These are phyloP conservation scores for Columba livia DNA, from an alignment of 2,113 vertebrate species.

Conservation along the genomic window DNA sequence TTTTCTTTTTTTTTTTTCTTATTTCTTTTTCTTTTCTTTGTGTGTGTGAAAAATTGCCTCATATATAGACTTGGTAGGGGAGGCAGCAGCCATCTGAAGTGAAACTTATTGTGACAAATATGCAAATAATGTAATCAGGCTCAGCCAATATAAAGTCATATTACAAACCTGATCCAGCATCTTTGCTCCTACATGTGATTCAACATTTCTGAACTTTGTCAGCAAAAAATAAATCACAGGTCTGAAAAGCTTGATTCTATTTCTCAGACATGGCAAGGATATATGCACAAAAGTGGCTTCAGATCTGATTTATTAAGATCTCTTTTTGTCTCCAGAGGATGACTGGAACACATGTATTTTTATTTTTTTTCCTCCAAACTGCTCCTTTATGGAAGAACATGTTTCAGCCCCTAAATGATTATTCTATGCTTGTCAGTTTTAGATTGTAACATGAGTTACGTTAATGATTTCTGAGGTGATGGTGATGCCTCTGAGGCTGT, in stretches of 20 bases:
- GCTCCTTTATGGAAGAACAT: slow-evolving; percentile 68
- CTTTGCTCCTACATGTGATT: neutral
- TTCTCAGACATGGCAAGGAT: neutral
- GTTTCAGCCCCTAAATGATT: slow-evolving; percentile 69
- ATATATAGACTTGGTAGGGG: neutral
- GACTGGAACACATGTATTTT: neutral
- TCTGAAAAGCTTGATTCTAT: neutral
- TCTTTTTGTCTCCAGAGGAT: slow-evolving; percentile 44
- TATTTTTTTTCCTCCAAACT: slow-evolving; percentile 24
- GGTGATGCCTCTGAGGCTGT: slow-evolving; percentile 62
- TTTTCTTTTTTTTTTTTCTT: neutral
- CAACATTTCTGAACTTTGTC: neutral
- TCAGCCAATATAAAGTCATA: neutral
- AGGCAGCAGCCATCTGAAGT: neutral
- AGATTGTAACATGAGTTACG: slow-evolving; percentile 45
- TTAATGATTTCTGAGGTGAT: slow-evolving; percentile 80
- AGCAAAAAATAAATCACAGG: neutral
- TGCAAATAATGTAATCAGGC: neutral
- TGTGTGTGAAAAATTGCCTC: neutral
- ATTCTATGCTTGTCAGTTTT: slow-evolving; percentile 68
- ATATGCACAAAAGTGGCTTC: neutral
- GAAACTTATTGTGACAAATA: neutral
- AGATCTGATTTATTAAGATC: slow-evolving; percentile 30
- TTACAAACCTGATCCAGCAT: neutral
- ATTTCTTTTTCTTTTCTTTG: neutral